A percentile compares a stretch with the other conserved stretches of the same genome.
These are phyloP conservation scores for Agrochola litura DNA, from an alignment of 2,888 invertebrate species.

Conservation along the genomic window DNA sequence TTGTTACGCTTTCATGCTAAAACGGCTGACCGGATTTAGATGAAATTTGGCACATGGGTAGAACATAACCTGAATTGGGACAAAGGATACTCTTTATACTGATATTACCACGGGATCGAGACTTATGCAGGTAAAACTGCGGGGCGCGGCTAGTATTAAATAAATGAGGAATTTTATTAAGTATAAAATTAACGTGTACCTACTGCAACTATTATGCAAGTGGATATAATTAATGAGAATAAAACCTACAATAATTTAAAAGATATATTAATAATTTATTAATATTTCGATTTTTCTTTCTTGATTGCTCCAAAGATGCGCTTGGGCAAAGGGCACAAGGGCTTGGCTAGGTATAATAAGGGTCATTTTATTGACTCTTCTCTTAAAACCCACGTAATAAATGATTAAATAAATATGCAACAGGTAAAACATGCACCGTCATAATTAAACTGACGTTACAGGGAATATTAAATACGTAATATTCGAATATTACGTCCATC, in stretches of 20 bases:
- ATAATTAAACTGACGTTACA: constrained; percentile 35
- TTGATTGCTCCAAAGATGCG: neutral
- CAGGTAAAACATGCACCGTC: constrained; percentile 2
- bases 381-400: constrained; percentile 1
- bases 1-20: too few relatives aligned
- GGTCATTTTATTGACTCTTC: neutral
- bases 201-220: neutral
- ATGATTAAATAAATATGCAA: neutral
- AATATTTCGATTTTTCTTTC: neutral
- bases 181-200: too few relatives aligned
- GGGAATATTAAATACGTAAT: constrained; percentile 34
- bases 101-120: too few relatives aligned
- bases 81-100: too few relatives aligned
- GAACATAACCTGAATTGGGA: too few relatives aligned
- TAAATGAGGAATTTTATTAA: neutral
- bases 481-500: constrained; percentile 1
- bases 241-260: neutral
- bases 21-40: too few relatives aligned
- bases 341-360: neutral
- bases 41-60: too few relatives aligned
- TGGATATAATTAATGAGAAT: neutral
- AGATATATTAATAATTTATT: neutral
- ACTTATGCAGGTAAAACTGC: too few relatives aligned
- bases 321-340: neutral
- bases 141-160: neutral